Evolutionary conservation across 2,888 invertebrate genomes (phyloP), one percentile per base, ranked within the genome.

Genomic region (Morpho deidamia): DNA sequence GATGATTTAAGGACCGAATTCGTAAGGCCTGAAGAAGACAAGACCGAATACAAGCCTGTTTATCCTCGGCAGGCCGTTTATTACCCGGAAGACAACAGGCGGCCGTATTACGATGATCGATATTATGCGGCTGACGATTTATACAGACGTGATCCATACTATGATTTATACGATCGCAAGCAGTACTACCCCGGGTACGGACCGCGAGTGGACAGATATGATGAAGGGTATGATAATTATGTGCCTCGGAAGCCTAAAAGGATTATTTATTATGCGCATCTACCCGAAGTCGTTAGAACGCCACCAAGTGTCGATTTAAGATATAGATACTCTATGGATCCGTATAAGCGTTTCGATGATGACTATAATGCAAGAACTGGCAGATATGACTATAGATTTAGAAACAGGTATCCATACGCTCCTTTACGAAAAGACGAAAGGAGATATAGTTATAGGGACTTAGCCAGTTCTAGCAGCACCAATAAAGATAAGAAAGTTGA

Each of bases 261-360:
- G 55, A 92, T 94, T 51, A 93, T 94, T 53, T 94, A 94, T 69
- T 94, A 94, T 63, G 93, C 94, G 0, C 93, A 93, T 69, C 76
- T 94, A 33, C 94, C 94, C 8, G 94, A 94, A 74, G 91, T 93
- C 4, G 92, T 93, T 0, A 82, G 93, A 50, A 90, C 92, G 14
- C 92, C 92, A 12, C 90, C 92, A 8, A 91, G 87, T 64, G 91
- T 91, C 8, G 91, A 91, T 70, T 71, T 90, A 38, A 77, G 91
- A 48, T 91, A 91, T 66, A 79, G 91, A 63, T 91, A 91, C 63
- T 78, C 82, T 0, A 74, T 70, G 0, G 90, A 88, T 58, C 87
- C 90, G 8, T 87, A 89, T 62, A 78, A 83, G 52, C 81, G 86
- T 1, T 76, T 67, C 47, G 86, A 87, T 7, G 90, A 90, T 9